These are phyloP conservation scores for Adelosebastes latens DNA, from an alignment of 2,797 vertebrate species.

Conservation along the genomic window DNA sequence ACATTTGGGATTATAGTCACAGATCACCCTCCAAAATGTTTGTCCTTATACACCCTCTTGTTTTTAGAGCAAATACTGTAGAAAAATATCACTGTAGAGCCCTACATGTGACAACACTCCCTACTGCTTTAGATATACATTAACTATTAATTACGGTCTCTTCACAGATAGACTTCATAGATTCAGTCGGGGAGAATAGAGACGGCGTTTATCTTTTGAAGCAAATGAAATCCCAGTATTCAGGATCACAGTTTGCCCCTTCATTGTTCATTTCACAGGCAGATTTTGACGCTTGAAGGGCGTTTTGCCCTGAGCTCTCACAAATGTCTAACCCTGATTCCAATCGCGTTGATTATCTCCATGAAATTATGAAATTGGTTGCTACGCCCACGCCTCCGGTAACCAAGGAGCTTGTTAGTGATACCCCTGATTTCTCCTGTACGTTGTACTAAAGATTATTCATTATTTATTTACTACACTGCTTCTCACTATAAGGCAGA, in stretches of 20 bases:
- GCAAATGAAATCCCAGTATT: not conserved
- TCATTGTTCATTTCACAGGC: slow-evolving; percentile 19
- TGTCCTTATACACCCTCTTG: not conserved
- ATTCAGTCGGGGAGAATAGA: not conserved
- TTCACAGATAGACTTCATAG: slow-evolving; percentile 3
- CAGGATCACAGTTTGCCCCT: not conserved
- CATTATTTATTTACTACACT: not conserved
- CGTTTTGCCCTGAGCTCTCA: slow-evolving; percentile 26
- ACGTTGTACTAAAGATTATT: too few relatives aligned
- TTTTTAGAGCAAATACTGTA: not conserved
- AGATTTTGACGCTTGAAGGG: slow-evolving; percentile 33
- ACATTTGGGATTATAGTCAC: slow-evolving; percentile 24
- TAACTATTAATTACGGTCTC: too few relatives aligned
- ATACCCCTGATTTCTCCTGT: not conserved
- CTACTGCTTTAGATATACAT: slow-evolving; percentile 20
- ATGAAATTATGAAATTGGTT: slow-evolving; percentile 42
- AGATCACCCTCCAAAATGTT: not conserved
- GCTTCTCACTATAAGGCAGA: not conserved
- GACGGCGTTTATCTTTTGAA: slow-evolving; percentile 17
- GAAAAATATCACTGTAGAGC: not conserved
- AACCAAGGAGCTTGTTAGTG: slow-evolving; percentile 36
- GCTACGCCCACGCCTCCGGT: slow-evolving; percentile 7
- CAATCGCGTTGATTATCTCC: slow-evolving; percentile 34
- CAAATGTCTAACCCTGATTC: slow-evolving; percentile 37
- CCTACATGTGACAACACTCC: not conserved